A percentile compares a stretch with the other conserved stretches of the same genome.
Evolutionary conservation across 2,888 invertebrate species (phyloP).

Genomic region (Sturmia bella): DNA sequence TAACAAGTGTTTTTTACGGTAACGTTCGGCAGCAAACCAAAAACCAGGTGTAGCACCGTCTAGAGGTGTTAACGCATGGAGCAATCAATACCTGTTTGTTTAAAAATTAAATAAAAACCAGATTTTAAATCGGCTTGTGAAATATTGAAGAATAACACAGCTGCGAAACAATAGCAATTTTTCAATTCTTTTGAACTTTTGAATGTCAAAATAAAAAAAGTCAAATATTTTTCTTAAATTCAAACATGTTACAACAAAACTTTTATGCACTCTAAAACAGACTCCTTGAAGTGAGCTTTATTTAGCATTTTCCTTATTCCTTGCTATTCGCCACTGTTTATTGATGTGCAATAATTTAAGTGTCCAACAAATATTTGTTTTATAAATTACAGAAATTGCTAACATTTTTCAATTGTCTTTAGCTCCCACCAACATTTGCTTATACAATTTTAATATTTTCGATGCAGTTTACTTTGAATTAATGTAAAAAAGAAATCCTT

Average conservation of each 20-base stretch:
- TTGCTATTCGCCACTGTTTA: slow-evolving; percentile 19
- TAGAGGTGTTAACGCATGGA: slow-evolving; percentile 67
- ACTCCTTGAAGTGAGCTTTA: slow-evolving; percentile 23
- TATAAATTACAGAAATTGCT: slow-evolving; percentile 36
- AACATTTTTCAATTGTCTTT: slow-evolving; percentile 29
- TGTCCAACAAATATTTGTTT: slow-evolving; percentile 67
- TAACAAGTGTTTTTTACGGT: slow-evolving; percentile 66
- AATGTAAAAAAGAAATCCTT: slow-evolving; percentile 53
- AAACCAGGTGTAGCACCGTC: slow-evolving; percentile 54
- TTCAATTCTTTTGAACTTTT: slow-evolving; percentile 12
- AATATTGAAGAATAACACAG: slow-evolving; percentile 78
- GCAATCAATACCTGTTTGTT: slow-evolving; percentile 61
- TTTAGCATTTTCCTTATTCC: neutral
- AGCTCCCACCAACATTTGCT: slow-evolving; percentile 2
- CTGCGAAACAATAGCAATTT: slow-evolving; percentile 74
- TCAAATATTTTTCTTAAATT: no score
- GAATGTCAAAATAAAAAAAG: slow-evolving; percentile 37
- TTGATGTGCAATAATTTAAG: slow-evolving; percentile 67
- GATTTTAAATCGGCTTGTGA: slow-evolving; percentile 75
- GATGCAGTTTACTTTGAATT: slow-evolving; percentile 45
- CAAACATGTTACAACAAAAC: no score
- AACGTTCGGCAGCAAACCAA: slow-evolving; percentile 47
- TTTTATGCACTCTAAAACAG: no score
- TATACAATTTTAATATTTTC: slow-evolving; percentile 52
- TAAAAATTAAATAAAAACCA: slow-evolving; percentile 20